phyloP scores from a whole-genome alignment of 2,888 invertebrate species.

The Timema podura region DNA sequence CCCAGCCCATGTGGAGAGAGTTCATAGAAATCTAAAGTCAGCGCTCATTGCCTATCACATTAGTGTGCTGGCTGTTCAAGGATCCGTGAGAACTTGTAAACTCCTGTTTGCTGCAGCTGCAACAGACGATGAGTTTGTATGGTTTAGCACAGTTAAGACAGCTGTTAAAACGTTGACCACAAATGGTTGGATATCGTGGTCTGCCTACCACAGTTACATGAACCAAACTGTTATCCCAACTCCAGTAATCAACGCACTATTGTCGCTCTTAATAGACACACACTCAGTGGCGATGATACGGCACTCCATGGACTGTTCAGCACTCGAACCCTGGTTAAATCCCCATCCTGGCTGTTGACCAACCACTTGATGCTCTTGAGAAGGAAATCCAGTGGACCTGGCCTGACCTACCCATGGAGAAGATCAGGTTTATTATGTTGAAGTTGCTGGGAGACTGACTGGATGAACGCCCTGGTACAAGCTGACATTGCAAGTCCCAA shows the following conservation, averaged over 20 bases:
- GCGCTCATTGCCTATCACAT: too few relatives aligned
- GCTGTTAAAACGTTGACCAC: not conserved
- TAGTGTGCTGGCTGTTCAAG: not conserved
- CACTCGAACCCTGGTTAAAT: slow-evolving; percentile 10
- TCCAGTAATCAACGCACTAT: not conserved
- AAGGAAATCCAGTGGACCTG: slow-evolving; percentile 11
- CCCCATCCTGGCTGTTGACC: slow-evolving; percentile 16
- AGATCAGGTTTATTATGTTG: too few relatives aligned
- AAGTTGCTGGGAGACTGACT: too few relatives aligned
- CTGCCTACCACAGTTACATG: slow-evolving; percentile 6
- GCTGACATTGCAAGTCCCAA: slow-evolving; percentile 11
- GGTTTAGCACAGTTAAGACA: slow-evolving; percentile 10
- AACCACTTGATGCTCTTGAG: slow-evolving; percentile 9
- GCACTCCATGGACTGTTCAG: slow-evolving; percentile 17
- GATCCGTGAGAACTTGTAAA: slow-evolving; percentile 4
- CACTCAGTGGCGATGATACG: slow-evolving; percentile 3
- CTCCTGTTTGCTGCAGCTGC: slow-evolving; percentile 15
- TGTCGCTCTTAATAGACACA: slow-evolving; percentile 10
- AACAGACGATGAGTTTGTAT: slow-evolving; percentile 8
- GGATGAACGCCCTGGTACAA: slow-evolving; percentile 6
- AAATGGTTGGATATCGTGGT: slow-evolving; percentile 13
- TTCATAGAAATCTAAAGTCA: too few relatives aligned
- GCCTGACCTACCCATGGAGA: slow-evolving; percentile 17
- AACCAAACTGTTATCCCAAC: slow-evolving; percentile 3
- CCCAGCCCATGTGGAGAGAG: too few relatives aligned